phyloP scores from a whole-genome alignment of 2,113 vertebrate genomes.

The Poicephalus meyeri region DNA sequence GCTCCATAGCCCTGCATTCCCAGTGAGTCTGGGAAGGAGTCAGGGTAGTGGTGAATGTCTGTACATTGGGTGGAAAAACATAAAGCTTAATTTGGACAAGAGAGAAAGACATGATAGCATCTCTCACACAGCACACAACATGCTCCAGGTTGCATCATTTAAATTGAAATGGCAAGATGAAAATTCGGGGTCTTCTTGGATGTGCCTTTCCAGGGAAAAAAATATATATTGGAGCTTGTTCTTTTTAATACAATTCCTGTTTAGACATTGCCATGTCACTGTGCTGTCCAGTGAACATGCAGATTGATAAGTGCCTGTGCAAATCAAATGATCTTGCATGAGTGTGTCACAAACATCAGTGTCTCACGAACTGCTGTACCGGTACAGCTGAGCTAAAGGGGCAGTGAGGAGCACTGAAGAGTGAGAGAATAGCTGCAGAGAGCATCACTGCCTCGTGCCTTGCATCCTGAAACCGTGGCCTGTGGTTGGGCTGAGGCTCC shows the following conservation, averaged over 20 bases:
- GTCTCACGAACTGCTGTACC: neutral
- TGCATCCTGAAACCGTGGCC: neutral
- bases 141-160: neutral
- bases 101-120: neutral
- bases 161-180: neutral
- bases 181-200: neutral
- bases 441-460: neutral
- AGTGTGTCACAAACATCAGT: fast-evolving
- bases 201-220: neutral
- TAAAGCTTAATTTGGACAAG: neutral
- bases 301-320: neutral
- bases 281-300: fast-evolving
- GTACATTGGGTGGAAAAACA: neutral
- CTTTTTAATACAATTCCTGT: neutral
- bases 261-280: neutral
- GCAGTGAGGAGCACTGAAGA: neutral
- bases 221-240: neutral
- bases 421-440: neutral
- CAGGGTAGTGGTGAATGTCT: neutral
- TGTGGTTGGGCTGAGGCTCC: neutral
- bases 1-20: neutral
- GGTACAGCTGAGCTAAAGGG: neutral
- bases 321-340: fast-evolving
- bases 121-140: neutral
- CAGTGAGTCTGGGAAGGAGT: neutral